Evolutionary conservation across 2,797 vertebrate genomes (phyloP).

Genomic region (Enteromius afrohamiltoni): DNA sequence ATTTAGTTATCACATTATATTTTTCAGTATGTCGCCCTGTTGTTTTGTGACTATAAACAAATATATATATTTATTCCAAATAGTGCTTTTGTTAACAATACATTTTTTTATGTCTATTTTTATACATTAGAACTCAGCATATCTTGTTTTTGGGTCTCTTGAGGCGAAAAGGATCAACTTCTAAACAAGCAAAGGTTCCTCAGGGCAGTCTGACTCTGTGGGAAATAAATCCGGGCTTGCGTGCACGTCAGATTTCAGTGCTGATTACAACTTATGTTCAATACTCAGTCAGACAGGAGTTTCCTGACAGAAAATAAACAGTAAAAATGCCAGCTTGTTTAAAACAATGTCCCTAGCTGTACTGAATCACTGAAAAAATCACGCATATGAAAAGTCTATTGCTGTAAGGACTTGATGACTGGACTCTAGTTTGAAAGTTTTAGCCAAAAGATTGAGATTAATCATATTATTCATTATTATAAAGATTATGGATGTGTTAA

Average conservation of each 20-base stretch:
- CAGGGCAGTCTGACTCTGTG: not conserved
- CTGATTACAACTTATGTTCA: slow-evolving; percentile 73
- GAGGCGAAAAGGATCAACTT: not conserved
- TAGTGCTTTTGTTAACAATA: not conserved
- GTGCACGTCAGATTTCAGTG: slow-evolving; percentile 72
- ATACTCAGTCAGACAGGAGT: slow-evolving; percentile 65
- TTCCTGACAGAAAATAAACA: not conserved
- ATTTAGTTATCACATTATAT: no score
- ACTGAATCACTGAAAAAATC: not conserved
- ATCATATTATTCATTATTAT: not conserved
- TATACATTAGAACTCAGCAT: not conserved
- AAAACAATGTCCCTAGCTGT: not conserved
- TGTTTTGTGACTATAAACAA: not conserved
- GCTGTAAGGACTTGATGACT: not conserved
- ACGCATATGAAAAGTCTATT: not conserved
- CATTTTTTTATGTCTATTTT: not conserved
- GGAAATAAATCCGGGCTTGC: slow-evolving; percentile 71
- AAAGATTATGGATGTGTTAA: no score
- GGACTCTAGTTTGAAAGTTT: not conserved
- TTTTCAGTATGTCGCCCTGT: no score
- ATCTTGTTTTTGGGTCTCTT: not conserved
- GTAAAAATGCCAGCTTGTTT: not conserved
- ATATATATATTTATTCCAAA: no score
- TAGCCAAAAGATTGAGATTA: not conserved
- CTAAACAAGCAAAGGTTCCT: not conserved